phyloP scores from a whole-genome alignment of 2,888 invertebrate species.

The Sarcophaga subvicina region DNA sequence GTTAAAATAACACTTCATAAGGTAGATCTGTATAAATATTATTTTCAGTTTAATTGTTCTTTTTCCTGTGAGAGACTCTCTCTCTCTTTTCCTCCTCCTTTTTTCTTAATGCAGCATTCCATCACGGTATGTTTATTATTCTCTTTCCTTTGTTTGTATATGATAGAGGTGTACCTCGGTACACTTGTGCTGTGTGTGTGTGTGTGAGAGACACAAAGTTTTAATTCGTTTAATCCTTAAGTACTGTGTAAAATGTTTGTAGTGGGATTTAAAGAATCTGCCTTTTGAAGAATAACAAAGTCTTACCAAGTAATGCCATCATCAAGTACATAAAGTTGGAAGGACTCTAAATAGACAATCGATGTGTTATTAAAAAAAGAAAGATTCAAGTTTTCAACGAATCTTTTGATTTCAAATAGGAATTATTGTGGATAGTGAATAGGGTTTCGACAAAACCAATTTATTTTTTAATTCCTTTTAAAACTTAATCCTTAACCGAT shows the following conservation, averaged over 20 bases:
- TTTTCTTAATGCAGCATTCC: background rate
- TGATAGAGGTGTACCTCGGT: conserved; percentile 18
- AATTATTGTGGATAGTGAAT: too few species aligned
- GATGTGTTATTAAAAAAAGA: too few species aligned
- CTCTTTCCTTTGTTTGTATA: conserved; percentile 47
- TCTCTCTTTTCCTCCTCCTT: background rate
- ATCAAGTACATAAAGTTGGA: background rate
- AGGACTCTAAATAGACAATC: too few species aligned
- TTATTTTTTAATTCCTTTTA: too few species aligned
- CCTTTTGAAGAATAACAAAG: background rate
- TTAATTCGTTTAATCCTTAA: conserved; percentile 65
- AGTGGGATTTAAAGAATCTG: conserved; percentile 7
- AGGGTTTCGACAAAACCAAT: too few species aligned
- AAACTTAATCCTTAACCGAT: too few species aligned
- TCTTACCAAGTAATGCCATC: background rate
- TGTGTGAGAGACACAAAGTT: background rate
- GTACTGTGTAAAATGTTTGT: conserved; percentile 51
- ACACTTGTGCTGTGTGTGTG: background rate
- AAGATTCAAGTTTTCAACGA: too few species aligned
- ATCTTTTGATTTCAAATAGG: too few species aligned
- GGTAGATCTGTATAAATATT: conserved; percentile 55
- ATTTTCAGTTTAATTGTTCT: conserved; percentile 46
- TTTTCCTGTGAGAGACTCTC: background rate
- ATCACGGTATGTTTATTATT: background rate
- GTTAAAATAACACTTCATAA: conserved; percentile 58